Evolutionary conservation across 2,888 invertebrate species (phyloP), one percentile per base, ranked within the genome.

Genomic region (Lasioglossum zephyrum): DNA sequence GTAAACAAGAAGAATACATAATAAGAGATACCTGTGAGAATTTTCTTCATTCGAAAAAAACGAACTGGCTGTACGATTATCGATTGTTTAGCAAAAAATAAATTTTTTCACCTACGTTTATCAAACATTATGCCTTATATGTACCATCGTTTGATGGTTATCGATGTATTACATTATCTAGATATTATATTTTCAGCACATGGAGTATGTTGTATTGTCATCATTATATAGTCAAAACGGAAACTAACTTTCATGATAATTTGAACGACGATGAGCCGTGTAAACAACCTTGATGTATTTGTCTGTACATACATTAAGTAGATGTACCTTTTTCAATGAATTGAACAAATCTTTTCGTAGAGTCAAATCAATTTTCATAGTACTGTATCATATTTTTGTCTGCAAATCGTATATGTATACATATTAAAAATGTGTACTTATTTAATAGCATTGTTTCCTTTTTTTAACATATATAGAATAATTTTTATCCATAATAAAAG

Each of bases 281-380:
- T 87, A 83, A 85, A 87, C 82, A 87, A 89, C 83, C 76, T 87
- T 90, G 84, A 88, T 77, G 79, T 88, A 88, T 87, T 85, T 78
- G 66, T 88, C 60, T 72, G 63, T 88, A 81, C 73, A 60, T 39
- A 77, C 66, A 77, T 69, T 26, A 57, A 66, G n/a, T 63, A 70
- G n/a, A 75, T 76, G 69, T 36, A 26, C 16, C 26, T 69, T 75
- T 81, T 31, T 75, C n/a, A 69, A 77, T 36, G 31, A 22, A 31
- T 72, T 70, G 47, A 66, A n/a, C 39, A 69, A 36, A 69, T 9
- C 39, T 39, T 22, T 63, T 63, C 6, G 2, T 63, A 31, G 0
- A 31, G 1, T 63, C 3, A 4, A 31, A 63, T 63, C 16, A 31
- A 63, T 36, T 18, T 57, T 36, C 39, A 66, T 47, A 49, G 18